Percentiles rank a stretch among this genome's conserved stretches.
Evolutionary conservation across 92 coral and sea anemone species (phyloP).

Genomic region (Phenganax marumi): DNA sequence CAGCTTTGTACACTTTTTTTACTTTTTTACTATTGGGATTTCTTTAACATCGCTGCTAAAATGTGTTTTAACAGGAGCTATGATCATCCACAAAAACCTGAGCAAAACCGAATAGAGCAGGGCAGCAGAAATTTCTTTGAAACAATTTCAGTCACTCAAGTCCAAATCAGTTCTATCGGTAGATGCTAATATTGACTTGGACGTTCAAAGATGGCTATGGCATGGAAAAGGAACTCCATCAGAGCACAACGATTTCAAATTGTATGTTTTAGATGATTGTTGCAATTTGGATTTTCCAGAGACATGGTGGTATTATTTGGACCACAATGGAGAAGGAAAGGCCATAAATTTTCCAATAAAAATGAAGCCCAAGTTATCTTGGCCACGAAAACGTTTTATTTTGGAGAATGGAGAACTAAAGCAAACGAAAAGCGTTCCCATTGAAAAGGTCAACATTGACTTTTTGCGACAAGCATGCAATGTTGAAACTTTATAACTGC

Average conservation of each 20-base stretch:
- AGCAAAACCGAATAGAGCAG: constrained; percentile 50
- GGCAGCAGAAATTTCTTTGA: constrained; percentile 54
- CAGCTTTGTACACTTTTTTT: constrained; percentile 1
- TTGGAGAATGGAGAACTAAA: constrained; percentile 27
- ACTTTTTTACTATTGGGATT: neutral
- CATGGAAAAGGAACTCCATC: constrained; percentile 51
- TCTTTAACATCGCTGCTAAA: neutral
- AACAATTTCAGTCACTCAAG: constrained; percentile 48
- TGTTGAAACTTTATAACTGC: constrained; percentile 3
- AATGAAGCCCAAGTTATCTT: constrained; percentile 49
- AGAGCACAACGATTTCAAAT: constrained; percentile 48
- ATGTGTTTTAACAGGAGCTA: constrained; percentile 44
- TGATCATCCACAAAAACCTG: constrained; percentile 56
- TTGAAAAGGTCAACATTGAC: constrained; percentile 37
- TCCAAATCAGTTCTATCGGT: constrained; percentile 40
- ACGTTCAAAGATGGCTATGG: constrained; percentile 51
- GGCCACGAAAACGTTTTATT: constrained; percentile 43
- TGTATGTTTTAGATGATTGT: constrained; percentile 57
- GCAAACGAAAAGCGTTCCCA: constrained; percentile 41
- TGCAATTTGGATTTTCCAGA: constrained; percentile 50
- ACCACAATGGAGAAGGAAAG: constrained; percentile 50
- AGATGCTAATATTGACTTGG: constrained; percentile 47
- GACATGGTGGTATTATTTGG: constrained; percentile 58
- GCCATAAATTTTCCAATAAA: constrained; percentile 49
- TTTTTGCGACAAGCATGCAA: constrained; percentile 38